A percentile compares a stretch with the other conserved stretches of the same genome.
Conservation (phyloP, 1,140 invertebrate species). For the Papilio glaucus region DNA sequence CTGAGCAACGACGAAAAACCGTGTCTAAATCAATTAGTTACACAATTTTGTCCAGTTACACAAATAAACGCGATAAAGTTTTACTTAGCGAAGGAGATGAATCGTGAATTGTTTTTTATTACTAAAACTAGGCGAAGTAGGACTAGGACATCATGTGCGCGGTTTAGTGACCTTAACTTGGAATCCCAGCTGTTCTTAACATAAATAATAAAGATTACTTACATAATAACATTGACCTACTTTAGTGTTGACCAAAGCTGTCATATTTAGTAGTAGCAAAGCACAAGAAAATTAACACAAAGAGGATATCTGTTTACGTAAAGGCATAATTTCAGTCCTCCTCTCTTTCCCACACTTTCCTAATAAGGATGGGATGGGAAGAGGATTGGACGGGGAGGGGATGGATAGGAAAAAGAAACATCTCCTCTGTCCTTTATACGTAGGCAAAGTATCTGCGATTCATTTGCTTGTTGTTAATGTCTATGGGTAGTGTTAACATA, state of each 20-base stretch:
- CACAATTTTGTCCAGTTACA: not conserved
- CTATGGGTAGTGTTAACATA: no score
- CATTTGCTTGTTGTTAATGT: no score
- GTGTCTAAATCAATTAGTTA: not conserved
- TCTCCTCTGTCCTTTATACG: no score
- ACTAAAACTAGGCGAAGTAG: slow-evolving; percentile 16
- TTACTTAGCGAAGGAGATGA: not conserved
- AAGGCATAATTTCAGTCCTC: not conserved
- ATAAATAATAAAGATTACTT: slow-evolving; percentile 3
- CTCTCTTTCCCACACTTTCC: no score
- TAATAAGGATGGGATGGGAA: no score
- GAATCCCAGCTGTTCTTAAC: not conserved
- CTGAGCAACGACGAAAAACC: not conserved
- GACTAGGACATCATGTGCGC: slow-evolving; percentile 3
- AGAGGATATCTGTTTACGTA: no score
- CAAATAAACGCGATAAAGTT: not conserved
- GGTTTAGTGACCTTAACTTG: slow-evolving; percentile 13
- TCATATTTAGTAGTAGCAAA: not conserved
- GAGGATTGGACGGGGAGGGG: no score
- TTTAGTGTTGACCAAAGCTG: not conserved
- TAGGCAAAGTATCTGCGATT: no score
- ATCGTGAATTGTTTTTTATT: not conserved
- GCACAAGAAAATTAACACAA: no score
- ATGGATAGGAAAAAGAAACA: no score
- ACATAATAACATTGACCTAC: slow-evolving; percentile 2